Conservation (phyloP, 2,797 vertebrate genomes). For the Sorex maritimensis region DNA sequence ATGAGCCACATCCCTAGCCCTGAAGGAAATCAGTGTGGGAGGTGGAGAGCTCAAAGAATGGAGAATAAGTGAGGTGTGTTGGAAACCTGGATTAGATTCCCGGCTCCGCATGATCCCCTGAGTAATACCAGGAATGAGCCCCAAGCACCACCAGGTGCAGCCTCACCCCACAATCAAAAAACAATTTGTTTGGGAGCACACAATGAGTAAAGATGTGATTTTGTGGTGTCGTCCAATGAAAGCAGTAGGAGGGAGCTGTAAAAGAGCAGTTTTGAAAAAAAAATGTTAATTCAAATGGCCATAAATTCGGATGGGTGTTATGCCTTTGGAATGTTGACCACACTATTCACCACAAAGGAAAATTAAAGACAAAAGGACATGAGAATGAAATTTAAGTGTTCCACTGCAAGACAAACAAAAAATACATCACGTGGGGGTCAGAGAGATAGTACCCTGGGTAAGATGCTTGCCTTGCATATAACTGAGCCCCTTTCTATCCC, state of each 20-base stretch:
- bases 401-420: not conserved
- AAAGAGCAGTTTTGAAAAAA: not conserved
- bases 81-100: too few species aligned
- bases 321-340: too few species aligned
- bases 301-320: not conserved
- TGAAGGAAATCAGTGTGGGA: too few species aligned
- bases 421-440: not conserved
- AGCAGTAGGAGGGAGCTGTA: not conserved
- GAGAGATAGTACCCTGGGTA: too few species aligned
- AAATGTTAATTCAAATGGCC: not conserved
- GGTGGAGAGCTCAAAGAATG: too few species aligned
- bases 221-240: not conserved
- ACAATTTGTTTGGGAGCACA: not conserved
- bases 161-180: not conserved
- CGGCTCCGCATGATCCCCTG: too few species aligned
- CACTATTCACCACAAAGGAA: not conserved
- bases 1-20: too few species aligned
- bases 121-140: too few species aligned
- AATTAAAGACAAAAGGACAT: not conserved
- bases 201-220: not conserved
- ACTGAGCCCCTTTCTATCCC: too few species aligned
- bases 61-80: too few species aligned
- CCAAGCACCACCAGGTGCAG: too few species aligned
- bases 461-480: too few species aligned
- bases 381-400: constrained; percentile 19